A percentile compares a stretch with the other conserved stretches of the same genome.
Evolutionary conservation across 2,888 invertebrate genomes (phyloP).

Genomic region (Scaptomyza polygonia): DNA sequence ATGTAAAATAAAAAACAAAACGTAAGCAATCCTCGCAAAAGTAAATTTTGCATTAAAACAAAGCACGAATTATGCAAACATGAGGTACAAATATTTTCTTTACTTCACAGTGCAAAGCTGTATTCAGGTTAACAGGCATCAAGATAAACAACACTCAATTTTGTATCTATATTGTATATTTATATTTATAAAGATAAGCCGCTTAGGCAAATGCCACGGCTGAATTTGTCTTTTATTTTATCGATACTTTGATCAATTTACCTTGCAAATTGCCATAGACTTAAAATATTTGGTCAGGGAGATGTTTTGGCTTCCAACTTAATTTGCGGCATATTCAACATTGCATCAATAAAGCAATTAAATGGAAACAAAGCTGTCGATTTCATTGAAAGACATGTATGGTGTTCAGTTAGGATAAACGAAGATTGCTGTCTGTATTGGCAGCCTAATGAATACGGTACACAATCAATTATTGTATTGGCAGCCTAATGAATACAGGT

Average conservation of each 20-base stretch:
- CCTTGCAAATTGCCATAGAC: slow-evolving; percentile 15
- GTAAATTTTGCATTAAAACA: slow-evolving; percentile 19
- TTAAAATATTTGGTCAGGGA: slow-evolving; percentile 12
- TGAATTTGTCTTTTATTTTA: slow-evolving; percentile 13
- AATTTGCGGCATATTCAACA: slow-evolving; percentile 38
- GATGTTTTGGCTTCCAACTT: slow-evolving; percentile 25
- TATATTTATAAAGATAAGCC: slow-evolving; percentile 13
- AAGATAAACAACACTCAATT: slow-evolving; percentile 29
- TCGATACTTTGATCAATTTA: slow-evolving; percentile 10
- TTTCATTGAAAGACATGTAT: neutral
- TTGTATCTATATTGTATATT: slow-evolving; percentile 3
- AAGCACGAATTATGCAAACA: slow-evolving; percentile 37
- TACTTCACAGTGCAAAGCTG: neutral
- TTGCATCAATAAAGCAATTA: slow-evolving; percentile 19
- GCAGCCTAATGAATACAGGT: slow-evolving; percentile 12
- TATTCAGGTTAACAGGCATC: slow-evolving; percentile 10
- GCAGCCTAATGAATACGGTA: slow-evolving; percentile 17
- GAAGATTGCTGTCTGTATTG: slow-evolving; percentile 16
- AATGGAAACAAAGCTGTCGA: neutral
- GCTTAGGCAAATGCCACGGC: slow-evolving; percentile 19
- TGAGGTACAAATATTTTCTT: slow-evolving; percentile 7
- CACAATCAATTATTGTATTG: too few relatives aligned
- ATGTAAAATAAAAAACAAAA: slow-evolving; percentile 9
- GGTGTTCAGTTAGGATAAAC: slow-evolving; percentile 6
- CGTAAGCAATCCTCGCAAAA: slow-evolving; percentile 1